Evolutionary conservation across 2,113 vertebrate species (phyloP).

Genomic region (Rhinoderma darwinii): DNA sequence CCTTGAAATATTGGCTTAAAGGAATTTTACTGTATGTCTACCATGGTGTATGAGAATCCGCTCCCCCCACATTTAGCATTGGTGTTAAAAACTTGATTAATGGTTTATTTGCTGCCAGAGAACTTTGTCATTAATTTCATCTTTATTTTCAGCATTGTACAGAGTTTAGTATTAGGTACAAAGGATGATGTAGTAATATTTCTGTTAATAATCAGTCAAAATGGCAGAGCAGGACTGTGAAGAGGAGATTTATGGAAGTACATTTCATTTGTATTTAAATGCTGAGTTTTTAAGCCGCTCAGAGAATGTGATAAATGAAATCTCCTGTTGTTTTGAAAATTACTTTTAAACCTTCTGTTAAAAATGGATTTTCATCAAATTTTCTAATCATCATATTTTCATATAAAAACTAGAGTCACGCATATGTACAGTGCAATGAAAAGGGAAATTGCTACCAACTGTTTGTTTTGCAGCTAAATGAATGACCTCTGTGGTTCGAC

Average conservation of each 20-base stretch:
- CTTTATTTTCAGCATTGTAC: background rate
- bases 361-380: slow-evolving; percentile 48
- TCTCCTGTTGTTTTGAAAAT: slow-evolving; percentile 50
- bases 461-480: slow-evolving; percentile 26
- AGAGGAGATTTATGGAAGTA: slow-evolving; percentile 30
- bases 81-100: background rate
- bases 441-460: slow-evolving; percentile 19
- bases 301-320: slow-evolving; percentile 42
- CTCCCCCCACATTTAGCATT: background rate
- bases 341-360: slow-evolving; percentile 51
- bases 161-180: background rate
- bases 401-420: background rate
- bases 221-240: slow-evolving; percentile 30
- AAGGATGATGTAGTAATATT: slow-evolving; percentile 11
- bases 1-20: background rate
- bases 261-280: slow-evolving; percentile 51
- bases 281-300: slow-evolving; percentile 28
- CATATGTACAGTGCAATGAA: background rate
- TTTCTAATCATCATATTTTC: slow-evolving; percentile 38
- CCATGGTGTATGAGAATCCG: background rate
- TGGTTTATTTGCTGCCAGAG: background rate
- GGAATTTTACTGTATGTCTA: background rate
- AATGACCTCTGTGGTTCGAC: background rate
- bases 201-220: background rate
- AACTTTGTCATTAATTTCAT: background rate